Conservation (phyloP, 2,113 vertebrate species). For the Pampusana beccarii region DNA sequence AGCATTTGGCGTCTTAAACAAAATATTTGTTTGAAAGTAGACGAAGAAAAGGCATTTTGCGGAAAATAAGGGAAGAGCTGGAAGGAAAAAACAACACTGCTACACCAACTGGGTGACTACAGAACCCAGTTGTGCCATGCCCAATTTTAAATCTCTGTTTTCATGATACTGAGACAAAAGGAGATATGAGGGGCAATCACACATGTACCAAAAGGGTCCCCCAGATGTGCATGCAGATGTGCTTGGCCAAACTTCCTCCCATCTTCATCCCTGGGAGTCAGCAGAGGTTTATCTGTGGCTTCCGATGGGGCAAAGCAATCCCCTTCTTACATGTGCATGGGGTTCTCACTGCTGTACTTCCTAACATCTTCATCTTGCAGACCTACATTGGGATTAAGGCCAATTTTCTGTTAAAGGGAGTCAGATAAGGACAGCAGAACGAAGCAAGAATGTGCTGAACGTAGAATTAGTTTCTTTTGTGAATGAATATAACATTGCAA, state of each 20-base stretch:
- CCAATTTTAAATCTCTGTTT: background rate
- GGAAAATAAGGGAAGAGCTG: background rate
- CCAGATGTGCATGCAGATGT: background rate
- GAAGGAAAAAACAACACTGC: background rate
- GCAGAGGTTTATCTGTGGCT: background rate
- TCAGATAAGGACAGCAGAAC: background rate
- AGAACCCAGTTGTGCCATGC: background rate
- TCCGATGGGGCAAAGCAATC: rapidly evolving
- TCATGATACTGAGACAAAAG: background rate
- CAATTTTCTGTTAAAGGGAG: background rate
- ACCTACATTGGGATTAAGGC: background rate
- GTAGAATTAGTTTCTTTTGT: background rate
- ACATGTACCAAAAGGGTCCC: background rate
- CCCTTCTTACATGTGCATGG: background rate
- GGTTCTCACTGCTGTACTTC: background rate
- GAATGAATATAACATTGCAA: background rate
- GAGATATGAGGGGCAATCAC: background rate
- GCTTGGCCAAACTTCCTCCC: rapidly evolving
- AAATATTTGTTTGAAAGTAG: background rate
- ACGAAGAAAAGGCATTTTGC: background rate
- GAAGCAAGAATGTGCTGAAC: background rate
- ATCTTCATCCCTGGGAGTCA: background rate
- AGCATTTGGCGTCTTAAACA: background rate
- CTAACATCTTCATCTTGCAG: background rate
- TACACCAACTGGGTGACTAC: background rate